Conservation (phyloP, 2,797 vertebrate species). For the Hippoglossus hippoglossus region DNA sequence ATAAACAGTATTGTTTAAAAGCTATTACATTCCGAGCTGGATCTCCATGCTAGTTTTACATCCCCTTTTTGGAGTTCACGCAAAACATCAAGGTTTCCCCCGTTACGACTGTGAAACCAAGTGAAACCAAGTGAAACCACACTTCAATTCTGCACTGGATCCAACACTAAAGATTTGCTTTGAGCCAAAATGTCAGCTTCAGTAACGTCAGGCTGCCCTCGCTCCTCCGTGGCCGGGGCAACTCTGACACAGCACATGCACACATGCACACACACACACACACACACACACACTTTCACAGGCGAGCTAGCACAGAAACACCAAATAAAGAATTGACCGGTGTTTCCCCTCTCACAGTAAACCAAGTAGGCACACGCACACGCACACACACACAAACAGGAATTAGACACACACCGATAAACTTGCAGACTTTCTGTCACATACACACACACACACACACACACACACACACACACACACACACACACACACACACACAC, state of each 20-base stretch:
- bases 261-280: not conserved
- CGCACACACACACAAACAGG: not conserved
- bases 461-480: constrained; percentile 65
- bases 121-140: constrained; percentile 25
- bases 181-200: constrained; percentile 25
- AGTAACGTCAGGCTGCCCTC: constrained; percentile 1
- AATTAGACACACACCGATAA: constrained; percentile 49
- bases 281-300: not conserved
- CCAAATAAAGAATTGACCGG: constrained; percentile 66
- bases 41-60: not conserved
- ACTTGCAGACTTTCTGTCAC: constrained; percentile 41
- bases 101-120: constrained; percentile 31
- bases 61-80: constrained; percentile 6
- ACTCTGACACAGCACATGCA: constrained; percentile 5
- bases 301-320: constrained; percentile 21
- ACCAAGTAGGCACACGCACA: constrained; percentile 34
- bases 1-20: not conserved
- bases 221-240: not conserved
- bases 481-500: constrained; percentile 43
- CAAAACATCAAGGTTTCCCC: constrained; percentile 63
- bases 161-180: not conserved
- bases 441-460: constrained; percentile 29
- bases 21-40: not conserved
- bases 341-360: constrained; percentile 72
- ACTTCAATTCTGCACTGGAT: constrained; percentile 29